Conservation (phyloP, 2,113 vertebrate genomes). For the Malurus alboscapulatus region DNA sequence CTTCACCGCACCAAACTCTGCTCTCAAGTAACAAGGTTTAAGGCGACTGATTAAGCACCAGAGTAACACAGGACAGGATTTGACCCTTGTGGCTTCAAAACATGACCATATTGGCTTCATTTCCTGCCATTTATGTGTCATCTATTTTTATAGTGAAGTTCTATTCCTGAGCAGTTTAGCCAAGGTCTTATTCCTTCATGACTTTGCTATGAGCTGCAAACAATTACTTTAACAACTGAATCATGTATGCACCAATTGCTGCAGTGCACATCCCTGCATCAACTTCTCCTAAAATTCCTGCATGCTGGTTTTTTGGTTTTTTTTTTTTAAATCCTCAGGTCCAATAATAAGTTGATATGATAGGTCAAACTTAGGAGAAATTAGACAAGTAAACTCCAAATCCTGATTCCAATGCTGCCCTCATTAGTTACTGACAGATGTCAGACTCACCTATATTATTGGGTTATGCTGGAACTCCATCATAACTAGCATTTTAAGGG, state of each 20-base stretch:
- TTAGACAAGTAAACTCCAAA: background rate
- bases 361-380: background rate
- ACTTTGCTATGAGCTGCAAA: conserved; percentile 15
- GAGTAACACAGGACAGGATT: conserved; percentile 18
- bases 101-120: conserved; percentile 39
- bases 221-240: conserved; percentile 9
- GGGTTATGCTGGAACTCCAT: conserved; percentile 50
- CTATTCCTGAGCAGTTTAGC: conserved; percentile 28
- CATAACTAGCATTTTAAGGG: conserved; percentile 61
- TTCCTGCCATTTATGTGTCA: conserved; percentile 56
- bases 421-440: conserved; percentile 59
- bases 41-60: background rate
- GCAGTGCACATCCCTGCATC: background rate
- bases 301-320: background rate
- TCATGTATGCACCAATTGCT: background rate
- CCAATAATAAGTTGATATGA: background rate
- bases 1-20: background rate
- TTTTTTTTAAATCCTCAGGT: background rate
- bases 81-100: conserved; percentile 44
- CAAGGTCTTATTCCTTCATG: conserved; percentile 29
- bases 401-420: background rate
- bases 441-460: conserved; percentile 64
- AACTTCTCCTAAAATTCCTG: background rate
- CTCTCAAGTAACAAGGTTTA: conserved; percentile 10
- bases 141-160: conserved; percentile 47